Conservation (phyloP, 2,113 vertebrate species). For the Dromas ardeola region DNA sequence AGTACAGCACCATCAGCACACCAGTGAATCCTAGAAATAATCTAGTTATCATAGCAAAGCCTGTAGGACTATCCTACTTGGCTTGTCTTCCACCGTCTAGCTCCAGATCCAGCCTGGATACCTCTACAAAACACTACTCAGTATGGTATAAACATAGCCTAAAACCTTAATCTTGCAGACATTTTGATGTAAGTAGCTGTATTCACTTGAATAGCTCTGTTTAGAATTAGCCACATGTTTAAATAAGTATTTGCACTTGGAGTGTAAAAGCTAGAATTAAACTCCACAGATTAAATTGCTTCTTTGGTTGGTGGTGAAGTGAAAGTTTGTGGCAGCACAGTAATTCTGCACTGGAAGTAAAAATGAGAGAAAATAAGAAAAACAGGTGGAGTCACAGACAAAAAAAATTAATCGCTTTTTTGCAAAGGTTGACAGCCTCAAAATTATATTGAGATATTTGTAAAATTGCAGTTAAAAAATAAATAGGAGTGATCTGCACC, state of each 20-base stretch:
- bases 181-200: not conserved
- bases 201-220: not conserved
- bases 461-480: not conserved
- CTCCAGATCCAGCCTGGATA: not conserved
- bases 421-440: not conserved
- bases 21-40: not conserved
- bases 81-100: not conserved
- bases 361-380: not conserved
- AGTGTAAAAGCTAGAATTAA: not conserved
- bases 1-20: not conserved
- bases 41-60: not conserved
- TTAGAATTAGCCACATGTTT: not conserved
- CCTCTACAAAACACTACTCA: not conserved
- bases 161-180: not conserved
- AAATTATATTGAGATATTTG: not conserved
- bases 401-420: not conserved
- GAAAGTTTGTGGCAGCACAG: not conserved
- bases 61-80: not conserved
- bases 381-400: not conserved
- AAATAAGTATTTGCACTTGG: not conserved
- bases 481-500: not conserved
- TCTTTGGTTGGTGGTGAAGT: not conserved
- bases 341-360: not conserved
- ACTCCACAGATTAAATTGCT: not conserved
- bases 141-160: not conserved